phyloP scores from a whole-genome alignment of 2,797 vertebrate species.

The Paratrypauchen microcephalus region DNA sequence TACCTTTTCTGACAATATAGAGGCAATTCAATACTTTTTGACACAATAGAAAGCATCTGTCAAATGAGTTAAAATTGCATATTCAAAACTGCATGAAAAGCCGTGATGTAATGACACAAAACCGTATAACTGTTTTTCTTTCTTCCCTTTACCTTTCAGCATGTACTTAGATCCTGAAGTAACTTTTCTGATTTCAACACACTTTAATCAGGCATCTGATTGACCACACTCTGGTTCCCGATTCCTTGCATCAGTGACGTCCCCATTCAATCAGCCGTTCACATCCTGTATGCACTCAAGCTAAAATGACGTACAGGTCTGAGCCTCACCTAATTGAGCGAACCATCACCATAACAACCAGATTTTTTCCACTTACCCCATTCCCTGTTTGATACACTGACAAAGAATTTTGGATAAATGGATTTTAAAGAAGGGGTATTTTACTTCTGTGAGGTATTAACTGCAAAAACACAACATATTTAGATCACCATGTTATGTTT shows the following conservation, averaged over 20 bases:
- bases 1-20: no score
- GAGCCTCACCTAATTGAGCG: conserved; percentile 24
- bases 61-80: no score
- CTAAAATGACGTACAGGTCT: conserved; percentile 19
- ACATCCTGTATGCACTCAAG: not conserved
- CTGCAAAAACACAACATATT: no score
- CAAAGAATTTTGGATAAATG: conserved; percentile 68
- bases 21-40: no score
- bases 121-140: no score
- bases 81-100: no score
- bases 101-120: no score
- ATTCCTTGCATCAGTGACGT: conserved; percentile 2
- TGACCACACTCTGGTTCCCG: not conserved
- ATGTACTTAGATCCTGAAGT: not conserved
- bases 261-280: conserved; percentile 9
- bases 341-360: conserved; percentile 25
- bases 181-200: not conserved
- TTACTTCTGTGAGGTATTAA: no score
- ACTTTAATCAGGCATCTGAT: not conserved
- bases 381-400: conserved; percentile 32
- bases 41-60: no score
- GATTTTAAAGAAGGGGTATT: conserved; percentile 58
- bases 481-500: no score
- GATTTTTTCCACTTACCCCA: conserved; percentile 28
- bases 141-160: not conserved